Percentiles rank a stretch among this genome's conserved stretches.
These are phyloP conservation scores for Sebastes ruberrimus DNA, from an alignment of 2,797 vertebrate species.

Conservation along the genomic window DNA sequence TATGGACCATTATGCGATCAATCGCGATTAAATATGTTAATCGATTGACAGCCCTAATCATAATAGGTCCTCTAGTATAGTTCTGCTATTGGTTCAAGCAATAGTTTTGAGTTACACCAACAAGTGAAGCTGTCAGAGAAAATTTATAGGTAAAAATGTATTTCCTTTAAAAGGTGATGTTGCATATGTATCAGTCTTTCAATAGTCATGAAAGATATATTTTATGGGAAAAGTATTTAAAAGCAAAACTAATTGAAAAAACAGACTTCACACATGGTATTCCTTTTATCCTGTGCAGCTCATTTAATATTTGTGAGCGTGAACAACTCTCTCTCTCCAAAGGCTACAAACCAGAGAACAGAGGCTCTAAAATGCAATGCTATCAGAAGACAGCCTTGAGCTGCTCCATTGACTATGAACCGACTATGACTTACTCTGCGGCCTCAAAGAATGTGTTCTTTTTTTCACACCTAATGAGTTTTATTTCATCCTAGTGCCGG, in stretches of 20 bases:
- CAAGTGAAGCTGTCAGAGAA: neutral
- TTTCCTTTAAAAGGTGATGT: neutral
- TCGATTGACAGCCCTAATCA: neutral
- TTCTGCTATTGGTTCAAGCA: neutral
- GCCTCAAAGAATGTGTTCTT: slow-evolving; percentile 15
- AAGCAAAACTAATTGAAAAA: slow-evolving; percentile 7
- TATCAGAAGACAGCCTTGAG: slow-evolving; percentile 41
- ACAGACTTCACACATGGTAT: neutral
- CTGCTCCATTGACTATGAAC: slow-evolving; percentile 37
- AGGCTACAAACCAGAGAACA: neutral
- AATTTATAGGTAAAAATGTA: neutral
- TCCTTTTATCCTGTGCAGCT: slow-evolving; percentile 24
- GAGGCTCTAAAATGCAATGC: slow-evolving; percentile 12
- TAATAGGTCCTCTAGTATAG: neutral
- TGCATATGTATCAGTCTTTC: neutral
- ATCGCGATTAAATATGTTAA: too few species aligned
- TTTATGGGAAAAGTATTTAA: neutral
- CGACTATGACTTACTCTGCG: slow-evolving; percentile 13
- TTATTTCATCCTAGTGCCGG: slow-evolving; percentile 32
- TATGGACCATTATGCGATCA: too few species aligned
- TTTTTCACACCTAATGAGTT: slow-evolving; percentile 23
- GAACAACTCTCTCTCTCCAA: slow-evolving; percentile 14
- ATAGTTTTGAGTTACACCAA: neutral
- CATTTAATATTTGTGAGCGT: slow-evolving; percentile 35
- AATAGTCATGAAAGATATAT: neutral